phyloP scores from a whole-genome alignment of 2,888 invertebrate genomes.

The Villa cingulata region DNA sequence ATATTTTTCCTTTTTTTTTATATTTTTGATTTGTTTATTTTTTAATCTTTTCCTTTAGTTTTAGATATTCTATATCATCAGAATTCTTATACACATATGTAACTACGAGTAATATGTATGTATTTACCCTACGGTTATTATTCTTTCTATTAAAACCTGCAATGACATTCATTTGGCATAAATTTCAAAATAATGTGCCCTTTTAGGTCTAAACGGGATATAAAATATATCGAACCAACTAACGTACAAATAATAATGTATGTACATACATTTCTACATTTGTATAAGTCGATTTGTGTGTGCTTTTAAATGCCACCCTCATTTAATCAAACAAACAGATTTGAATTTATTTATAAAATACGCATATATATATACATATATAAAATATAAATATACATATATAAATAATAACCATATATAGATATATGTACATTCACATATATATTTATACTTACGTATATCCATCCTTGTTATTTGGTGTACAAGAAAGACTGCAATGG shows the following conservation, averaged over 20 bases:
- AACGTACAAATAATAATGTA: neutral
- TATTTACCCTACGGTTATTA: constrained; percentile 3
- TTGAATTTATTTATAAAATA: too few species aligned
- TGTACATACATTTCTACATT: neutral
- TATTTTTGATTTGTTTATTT: neutral
- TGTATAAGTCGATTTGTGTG: too few species aligned
- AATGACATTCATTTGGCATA: constrained; percentile 10
- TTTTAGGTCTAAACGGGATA: neutral
- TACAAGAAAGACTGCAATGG: too few species aligned
- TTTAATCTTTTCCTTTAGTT: neutral
- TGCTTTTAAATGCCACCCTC: neutral
- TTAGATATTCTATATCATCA: neutral
- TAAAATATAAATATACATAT: too few species aligned
- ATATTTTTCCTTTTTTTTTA: neutral
- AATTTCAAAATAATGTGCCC: constrained; percentile 3
- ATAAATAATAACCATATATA: too few species aligned
- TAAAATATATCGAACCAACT: neutral
- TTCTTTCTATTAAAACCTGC: constrained; percentile 2
- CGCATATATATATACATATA: too few species aligned
- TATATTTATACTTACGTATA: too few species aligned
- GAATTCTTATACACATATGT: neutral
- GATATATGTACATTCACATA: too few species aligned
- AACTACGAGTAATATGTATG: too few species aligned
- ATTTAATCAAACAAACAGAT: neutral
- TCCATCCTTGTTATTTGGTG: too few species aligned